A percentile compares a stretch with the other conserved stretches of the same genome.
These are phyloP conservation scores for Petrosia ficiformis DNA, from an alignment of 37 sponge, comb jelly and placozoan species.

Conservation along the genomic window DNA sequence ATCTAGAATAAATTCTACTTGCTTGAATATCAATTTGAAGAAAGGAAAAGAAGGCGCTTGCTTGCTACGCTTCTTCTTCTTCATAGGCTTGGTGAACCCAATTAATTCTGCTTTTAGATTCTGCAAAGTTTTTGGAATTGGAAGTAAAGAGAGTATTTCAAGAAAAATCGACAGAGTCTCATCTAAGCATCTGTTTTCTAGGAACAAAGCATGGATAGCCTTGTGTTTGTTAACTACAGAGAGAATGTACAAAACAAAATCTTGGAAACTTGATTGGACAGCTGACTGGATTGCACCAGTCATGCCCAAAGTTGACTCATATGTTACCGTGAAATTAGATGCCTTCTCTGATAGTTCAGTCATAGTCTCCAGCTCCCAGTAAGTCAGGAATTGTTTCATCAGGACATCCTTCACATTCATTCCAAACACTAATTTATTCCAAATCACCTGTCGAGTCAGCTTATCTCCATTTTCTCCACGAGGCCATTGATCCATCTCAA, in stretches of 20 bases:
- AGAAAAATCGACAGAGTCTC: not conserved
- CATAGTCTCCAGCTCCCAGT: slow-evolving; percentile 13
- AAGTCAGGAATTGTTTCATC: slow-evolving; percentile 13
- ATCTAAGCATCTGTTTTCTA: not conserved
- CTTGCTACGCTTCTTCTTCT: too few species aligned
- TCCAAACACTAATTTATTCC: slow-evolving; percentile 1
- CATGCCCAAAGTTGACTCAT: slow-evolving; percentile 9
- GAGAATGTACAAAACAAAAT: slow-evolving; percentile 26
- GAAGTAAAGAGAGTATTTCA: not conserved
- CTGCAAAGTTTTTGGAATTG: not conserved
- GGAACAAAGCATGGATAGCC: not conserved
- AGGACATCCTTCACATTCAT: slow-evolving; percentile 9
- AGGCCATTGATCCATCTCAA: too few species aligned
- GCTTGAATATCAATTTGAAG: too few species aligned
- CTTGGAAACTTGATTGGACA: slow-evolving; percentile 23
- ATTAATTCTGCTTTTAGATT: not conserved
- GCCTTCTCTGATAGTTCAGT: not conserved
- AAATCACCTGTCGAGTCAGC: not conserved
- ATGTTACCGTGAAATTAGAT: not conserved
- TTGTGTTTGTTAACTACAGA: slow-evolving; percentile 28
- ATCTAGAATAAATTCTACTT: too few species aligned
- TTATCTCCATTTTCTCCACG: not conserved
- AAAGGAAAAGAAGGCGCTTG: too few species aligned
- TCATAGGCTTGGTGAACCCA: too few species aligned
- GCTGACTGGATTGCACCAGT: slow-evolving; percentile 19